These are phyloP conservation scores for Kryphioiulus occultus DNA, from an alignment of 2,888 invertebrate species.

Conservation along the genomic window DNA sequence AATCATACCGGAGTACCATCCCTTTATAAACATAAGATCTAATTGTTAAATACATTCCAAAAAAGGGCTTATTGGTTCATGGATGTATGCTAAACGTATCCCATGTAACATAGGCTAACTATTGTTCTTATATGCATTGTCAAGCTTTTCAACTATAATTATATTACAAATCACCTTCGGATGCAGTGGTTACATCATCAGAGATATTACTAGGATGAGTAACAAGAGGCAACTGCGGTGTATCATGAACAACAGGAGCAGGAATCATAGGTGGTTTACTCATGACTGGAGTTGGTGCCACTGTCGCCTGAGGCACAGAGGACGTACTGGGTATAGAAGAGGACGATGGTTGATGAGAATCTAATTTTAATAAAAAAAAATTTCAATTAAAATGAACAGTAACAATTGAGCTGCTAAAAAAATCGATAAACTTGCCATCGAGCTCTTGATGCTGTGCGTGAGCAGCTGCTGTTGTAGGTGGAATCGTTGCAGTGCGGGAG, in stretches of 20 bases:
- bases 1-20: too few relatives aligned
- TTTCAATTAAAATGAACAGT: neutral
- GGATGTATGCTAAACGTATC: too few relatives aligned
- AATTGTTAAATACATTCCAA: too few relatives aligned
- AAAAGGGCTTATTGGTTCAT: too few relatives aligned
- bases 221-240: neutral
- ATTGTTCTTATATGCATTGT: neutral
- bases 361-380: neutral
- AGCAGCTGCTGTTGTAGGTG: conserved; percentile 56
- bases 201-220: conserved; percentile 4
- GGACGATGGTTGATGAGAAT: conserved; percentile 20
- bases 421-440: conserved; percentile 29
- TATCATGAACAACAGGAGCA: conserved; percentile 21
- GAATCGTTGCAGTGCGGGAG: conserved; percentile 56
- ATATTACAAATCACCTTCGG: neutral
- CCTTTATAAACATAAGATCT: too few relatives aligned
- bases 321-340: conserved; percentile 28
- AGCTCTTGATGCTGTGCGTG: conserved; percentile 37
- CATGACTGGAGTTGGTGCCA: conserved; percentile 57
- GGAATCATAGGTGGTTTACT: neutral
- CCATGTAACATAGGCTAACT: too few relatives aligned
- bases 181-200: neutral
- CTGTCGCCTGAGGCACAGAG: conserved; percentile 54
- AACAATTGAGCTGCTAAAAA: neutral
- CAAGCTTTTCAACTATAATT: neutral